These are phyloP conservation scores for Hippasteria phrygiana DNA, from an alignment of 53 echinoderm and acorn worm species.

Conservation along the genomic window DNA sequence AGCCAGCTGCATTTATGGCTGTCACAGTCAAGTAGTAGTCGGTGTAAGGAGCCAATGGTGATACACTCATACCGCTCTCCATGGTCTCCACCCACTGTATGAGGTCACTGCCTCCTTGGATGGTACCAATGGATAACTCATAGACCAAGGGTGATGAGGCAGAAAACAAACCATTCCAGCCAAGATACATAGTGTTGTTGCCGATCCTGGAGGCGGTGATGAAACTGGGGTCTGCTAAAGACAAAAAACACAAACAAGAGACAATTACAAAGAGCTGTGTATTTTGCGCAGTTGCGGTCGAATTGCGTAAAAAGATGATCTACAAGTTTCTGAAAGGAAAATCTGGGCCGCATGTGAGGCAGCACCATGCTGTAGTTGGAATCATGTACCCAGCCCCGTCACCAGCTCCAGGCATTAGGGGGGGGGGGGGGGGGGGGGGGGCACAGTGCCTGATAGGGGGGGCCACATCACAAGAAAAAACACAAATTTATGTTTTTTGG, in stretches of 20 bases:
- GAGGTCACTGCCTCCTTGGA: slow-evolving; percentile 51
- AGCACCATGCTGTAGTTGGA: too few species aligned
- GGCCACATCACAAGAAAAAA: too few species aligned
- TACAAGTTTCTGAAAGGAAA: not conserved
- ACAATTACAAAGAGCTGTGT: too few species aligned
- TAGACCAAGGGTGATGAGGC: slow-evolving; percentile 52
- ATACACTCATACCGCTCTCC: slow-evolving; percentile 10
- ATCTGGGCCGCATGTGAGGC: too few species aligned
- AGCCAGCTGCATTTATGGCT: slow-evolving; percentile 42
- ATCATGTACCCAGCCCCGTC: too few species aligned
- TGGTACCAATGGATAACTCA: slow-evolving; percentile 62
- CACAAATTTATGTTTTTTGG: too few species aligned
- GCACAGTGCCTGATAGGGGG: too few species aligned
- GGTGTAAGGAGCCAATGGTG: slow-evolving; percentile 5
- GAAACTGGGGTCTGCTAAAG: not conserved
- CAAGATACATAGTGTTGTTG: not conserved
- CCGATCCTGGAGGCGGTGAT: not conserved
- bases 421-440: too few species aligned
- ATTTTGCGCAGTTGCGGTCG: too few species aligned
- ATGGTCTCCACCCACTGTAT: slow-evolving; percentile 59
- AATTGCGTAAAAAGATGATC: too few species aligned
- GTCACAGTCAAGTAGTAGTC: slow-evolving; percentile 50
- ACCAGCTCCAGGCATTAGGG: too few species aligned
- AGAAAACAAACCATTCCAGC: slow-evolving; percentile 41
- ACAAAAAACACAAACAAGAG: too few species aligned